Evolutionary conservation across 2,113 vertebrate species (phyloP), one percentile per base, ranked within the genome.

Genomic region (Neogale vison): DNA sequence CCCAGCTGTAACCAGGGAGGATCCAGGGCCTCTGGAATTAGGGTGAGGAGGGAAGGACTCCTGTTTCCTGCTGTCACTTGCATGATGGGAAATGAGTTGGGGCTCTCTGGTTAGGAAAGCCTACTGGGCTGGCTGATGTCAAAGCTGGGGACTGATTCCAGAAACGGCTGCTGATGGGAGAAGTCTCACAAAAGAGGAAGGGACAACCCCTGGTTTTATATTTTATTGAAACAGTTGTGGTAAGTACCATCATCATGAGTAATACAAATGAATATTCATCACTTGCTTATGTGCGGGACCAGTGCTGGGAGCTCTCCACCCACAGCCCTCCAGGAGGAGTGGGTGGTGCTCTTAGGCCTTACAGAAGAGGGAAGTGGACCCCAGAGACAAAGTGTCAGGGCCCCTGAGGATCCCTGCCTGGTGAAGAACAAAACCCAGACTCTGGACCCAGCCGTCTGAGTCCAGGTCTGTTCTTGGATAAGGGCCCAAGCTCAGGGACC

Each of bases 391-490:
- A n/a, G 20, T 12, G 59, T 4, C 0, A 3, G 29, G 20, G 24
- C 24, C 55, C 13, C 2, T 0, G 0, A 29, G 29, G 63, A 6
- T 29, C 4, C 29, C 5, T 5, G 26, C 9, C 77, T 23, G 36
- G 31, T 26, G 11, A 93, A 39, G 39, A 34, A 47, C 31, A 34
- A 36, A 55, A 34, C 82, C 1, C 11, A 7, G 55, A 5, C 34
- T 34, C 12, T 42, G 2, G 23, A 36, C 55, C 29, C 0, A 4
- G 11, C 39, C 0, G 0, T 7, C 34, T 26, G 52, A 69, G 14
- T 83, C 74, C 7, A 47, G 29, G 36, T 26, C 67, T 9, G 1
- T 6, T 6, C 55, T 87, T 65, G 36, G 59, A 59, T 7, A n/a
- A 23, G 26, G 24, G 72, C 57, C 50, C 39, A 15, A 57, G 23